Conservation (phyloP, 2,113 vertebrate genomes). For the Pimephales promelas region DNA sequence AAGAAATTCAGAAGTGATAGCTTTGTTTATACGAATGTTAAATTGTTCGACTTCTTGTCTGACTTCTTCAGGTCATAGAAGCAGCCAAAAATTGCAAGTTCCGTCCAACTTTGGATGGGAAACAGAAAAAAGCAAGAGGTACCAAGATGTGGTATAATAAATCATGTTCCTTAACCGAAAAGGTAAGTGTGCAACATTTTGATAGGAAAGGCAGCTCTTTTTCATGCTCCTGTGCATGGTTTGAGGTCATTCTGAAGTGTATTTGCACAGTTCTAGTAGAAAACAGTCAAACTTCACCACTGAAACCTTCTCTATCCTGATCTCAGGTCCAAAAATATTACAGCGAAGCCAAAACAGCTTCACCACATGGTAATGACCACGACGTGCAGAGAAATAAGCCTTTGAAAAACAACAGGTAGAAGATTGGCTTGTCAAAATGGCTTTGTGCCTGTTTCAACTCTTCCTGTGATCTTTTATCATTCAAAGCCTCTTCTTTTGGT, state of each 20-base stretch:
- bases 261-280: background rate
- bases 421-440: background rate
- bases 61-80: background rate
- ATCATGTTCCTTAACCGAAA: background rate
- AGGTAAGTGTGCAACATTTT: background rate
- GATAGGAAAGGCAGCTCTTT: background rate
- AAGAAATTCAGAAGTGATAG: no score
- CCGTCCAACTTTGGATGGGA: background rate
- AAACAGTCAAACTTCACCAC: conserved; percentile 13
- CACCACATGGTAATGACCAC: background rate
- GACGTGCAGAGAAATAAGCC: background rate
- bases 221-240: background rate
- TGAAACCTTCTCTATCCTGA: conserved; percentile 13
- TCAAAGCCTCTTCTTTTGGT: conserved; percentile 7
- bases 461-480: background rate
- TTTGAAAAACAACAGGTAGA: background rate
- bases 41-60: background rate
- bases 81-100: background rate
- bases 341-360: background rate
- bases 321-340: background rate
- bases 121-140: background rate
- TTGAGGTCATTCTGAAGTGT: background rate
- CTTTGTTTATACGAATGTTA: background rate
- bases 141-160: background rate
- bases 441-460: background rate